Base-by-base conservation (phyloP, 2,888 invertebrate species). In the Dusona sp. region DNA sequence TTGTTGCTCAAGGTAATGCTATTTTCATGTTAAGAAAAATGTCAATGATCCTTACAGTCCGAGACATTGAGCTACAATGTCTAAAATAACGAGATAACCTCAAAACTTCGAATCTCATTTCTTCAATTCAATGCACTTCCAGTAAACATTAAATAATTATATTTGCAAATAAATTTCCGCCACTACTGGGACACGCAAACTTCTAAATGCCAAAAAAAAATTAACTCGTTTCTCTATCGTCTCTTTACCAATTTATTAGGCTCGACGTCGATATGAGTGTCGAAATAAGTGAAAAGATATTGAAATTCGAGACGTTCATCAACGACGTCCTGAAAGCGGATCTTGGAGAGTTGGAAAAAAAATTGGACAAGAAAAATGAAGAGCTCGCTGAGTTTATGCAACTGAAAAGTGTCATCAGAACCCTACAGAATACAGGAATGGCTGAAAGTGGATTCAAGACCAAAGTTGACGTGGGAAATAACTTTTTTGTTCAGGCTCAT, bases 391-490 rank as follows among this genome's bases (percentile, higher is more conserved):
- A 98, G 91, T 96, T 97, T 87, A 94, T 96, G 11, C 97, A 98
- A 91, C 95, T 98, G 67, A 96, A 97, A 92, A 96, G 96, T 81
- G 95, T 96, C 0, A 95, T 98, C 33, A 95, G 96, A 92, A 96
- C 96, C 0, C 94, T 97, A 4, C 92, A 95, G 73, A 95, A 96
- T 82, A 95, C 95, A 51, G 94, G 95, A 3, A 92, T 95, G 0
- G 95, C 96, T 70, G 95, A 95, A 7, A 94, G 95, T 86, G 95
- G 95, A 42, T 95, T 96, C 74, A 96, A 96, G 90, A 96, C 97
- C 0, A 95, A 97, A 94, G 95, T 98, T 38, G 97, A 98, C 92
- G 94, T 98, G 45, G 98, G 98, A n/a, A 97, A 97, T 90, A 97
- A 97, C 93, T 97, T 98, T 89, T 98, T 97, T 91, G 96, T 97